phyloP scores from a whole-genome alignment of 1,140 invertebrate species.

The Pseudobourletiella spinata region DNA sequence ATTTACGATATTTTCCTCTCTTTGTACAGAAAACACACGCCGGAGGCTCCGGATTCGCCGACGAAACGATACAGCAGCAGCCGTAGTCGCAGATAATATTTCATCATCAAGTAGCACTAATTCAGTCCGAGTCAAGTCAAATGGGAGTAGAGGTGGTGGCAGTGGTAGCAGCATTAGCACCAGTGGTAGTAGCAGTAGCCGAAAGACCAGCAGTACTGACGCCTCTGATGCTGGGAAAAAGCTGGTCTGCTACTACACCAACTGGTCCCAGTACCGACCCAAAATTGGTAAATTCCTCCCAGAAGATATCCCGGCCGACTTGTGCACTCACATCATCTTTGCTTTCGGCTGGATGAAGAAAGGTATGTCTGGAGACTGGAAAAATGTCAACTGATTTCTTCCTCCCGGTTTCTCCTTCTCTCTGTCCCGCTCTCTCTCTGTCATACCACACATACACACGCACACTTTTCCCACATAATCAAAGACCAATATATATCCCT shows the following conservation, averaged over 20 bases:
- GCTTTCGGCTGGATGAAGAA: conserved; percentile 96
- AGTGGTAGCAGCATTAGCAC: conserved; percentile 36
- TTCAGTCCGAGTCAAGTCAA: conserved; percentile 37
- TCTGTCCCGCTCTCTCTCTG: no score
- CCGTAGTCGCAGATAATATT: conserved; percentile 47
- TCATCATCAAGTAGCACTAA: not conserved
- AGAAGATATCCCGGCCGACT: conserved; percentile 87
- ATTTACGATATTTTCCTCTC: no score
- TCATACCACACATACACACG: not conserved
- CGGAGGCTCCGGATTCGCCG: conserved; percentile 27
- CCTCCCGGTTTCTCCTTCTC: not conserved
- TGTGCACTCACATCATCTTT: conserved; percentile 93
- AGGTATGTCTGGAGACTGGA: conserved; percentile 54
- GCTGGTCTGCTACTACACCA: conserved; percentile 91
- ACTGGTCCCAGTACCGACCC: conserved; percentile 92
- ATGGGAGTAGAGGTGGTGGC: no score
- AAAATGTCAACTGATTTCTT: no score
- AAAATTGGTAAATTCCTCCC: conserved; percentile 88
- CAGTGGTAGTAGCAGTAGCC: not conserved
- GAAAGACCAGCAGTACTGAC: not conserved
- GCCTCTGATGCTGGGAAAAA: conserved; percentile 10
- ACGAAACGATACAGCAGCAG: conserved; percentile 46
- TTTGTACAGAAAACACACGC: not conserved
- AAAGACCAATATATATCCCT: not conserved
- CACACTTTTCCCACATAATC: not conserved